Evolutionary conservation across 37 sponge, comb jelly and placozoan genomes (phyloP).

Genomic region (Petrosia ficiformis): DNA sequence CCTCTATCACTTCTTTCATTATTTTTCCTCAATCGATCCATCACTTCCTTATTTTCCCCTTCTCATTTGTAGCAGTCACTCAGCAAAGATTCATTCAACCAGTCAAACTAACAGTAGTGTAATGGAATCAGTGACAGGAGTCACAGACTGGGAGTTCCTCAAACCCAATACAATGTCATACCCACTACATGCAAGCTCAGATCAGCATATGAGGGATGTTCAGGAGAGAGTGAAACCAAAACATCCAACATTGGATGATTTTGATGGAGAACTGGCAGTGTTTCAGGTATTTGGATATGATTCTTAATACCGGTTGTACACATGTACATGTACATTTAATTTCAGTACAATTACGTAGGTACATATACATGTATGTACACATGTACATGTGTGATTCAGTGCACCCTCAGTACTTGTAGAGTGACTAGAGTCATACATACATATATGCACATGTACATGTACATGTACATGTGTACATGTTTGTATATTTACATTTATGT

Average conservation of each 20-base stretch:
- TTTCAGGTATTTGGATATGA: conserved; percentile 80
- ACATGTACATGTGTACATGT: no score
- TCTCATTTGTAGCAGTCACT: no score
- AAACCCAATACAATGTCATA: not conserved
- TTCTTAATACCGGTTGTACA: no score
- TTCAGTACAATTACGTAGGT: not conserved
- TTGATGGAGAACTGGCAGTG: conserved; percentile 74
- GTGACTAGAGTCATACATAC: no score
- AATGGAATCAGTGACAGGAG: conserved; percentile 39
- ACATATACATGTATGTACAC: no score
- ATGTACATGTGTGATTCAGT: no score
- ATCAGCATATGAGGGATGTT: not conserved
- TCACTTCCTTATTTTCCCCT: no score
- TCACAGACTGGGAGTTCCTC: conserved; percentile 78
- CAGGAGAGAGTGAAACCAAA: not conserved
- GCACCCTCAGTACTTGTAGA: no score
- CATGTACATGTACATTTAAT: no score
- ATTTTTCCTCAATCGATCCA: no score
- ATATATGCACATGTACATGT: no score
- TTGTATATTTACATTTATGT: not conserved
- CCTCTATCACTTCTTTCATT: no score
- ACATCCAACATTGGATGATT: conserved; percentile 73
- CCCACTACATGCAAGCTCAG: not conserved
- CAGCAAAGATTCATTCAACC: not conserved
- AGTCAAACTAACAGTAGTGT: conserved; percentile 4